A percentile compares a stretch with the other conserved stretches of the same genome.
Conservation (phyloP, 2,113 vertebrate species). For the Bolborhynchus lineola region DNA sequence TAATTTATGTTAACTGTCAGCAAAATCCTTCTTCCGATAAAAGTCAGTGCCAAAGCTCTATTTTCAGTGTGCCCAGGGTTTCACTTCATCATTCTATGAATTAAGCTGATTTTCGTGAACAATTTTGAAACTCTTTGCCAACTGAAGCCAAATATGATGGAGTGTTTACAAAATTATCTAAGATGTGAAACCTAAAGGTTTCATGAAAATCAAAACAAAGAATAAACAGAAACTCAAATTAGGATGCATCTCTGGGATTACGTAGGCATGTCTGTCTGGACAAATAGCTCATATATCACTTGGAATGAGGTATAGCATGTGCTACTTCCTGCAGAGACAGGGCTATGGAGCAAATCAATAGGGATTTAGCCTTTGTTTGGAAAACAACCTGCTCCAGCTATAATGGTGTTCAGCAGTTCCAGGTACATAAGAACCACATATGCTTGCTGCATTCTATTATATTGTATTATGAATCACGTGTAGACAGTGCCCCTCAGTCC, state of each 20-base stretch:
- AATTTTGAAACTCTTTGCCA: background rate
- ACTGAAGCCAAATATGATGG: background rate
- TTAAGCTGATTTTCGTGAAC: background rate
- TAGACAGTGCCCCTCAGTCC: background rate
- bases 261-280: background rate
- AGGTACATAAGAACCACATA: background rate
- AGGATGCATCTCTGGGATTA: background rate
- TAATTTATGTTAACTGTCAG: background rate
- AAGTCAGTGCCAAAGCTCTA: background rate
- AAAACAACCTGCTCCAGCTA: background rate
- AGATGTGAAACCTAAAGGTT: background rate
- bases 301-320: background rate
- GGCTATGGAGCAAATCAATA: background rate
- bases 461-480: background rate
- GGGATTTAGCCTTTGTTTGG: background rate
- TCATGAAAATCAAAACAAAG: background rate
- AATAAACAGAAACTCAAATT: background rate
- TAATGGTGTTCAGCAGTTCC: background rate
- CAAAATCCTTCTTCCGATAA: background rate
- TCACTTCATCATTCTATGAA: background rate
- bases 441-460: background rate
- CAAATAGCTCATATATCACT: background rate
- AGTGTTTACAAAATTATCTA: background rate
- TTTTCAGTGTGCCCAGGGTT: background rate
- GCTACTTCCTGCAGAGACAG: background rate